Base-by-base conservation (phyloP, 1,140 invertebrate genomes). In the Psilanteris sp. region DNA sequence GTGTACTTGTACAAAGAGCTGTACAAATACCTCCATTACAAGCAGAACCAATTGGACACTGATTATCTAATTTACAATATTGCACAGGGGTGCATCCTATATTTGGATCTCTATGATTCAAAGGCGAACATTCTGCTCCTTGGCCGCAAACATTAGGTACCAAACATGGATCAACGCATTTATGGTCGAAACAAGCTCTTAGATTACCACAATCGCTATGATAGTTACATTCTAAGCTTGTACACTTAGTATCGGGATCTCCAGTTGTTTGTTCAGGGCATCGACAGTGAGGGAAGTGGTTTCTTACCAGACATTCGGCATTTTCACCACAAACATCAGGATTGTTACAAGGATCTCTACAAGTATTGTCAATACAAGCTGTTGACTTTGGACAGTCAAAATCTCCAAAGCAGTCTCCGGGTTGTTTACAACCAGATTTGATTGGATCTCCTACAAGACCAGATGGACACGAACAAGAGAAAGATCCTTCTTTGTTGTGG, bases 21-120 rank as follows among this genome's bases (percentile, higher is more conserved):
- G 91, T 92, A 75, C 95, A 97, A 55, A 97, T 91, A 27, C 95
- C 95, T 50, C 93, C 93, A 15, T 93, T 91, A 78, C 95, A 97
- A 77, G 93, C 92, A 4, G 94, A 94, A 22, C 94, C 93, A 4
- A 93, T 90, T 4, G 94, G 91, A 81, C 95, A 97, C 77, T 95
- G 94, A 11, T 86, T 90, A 48, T 96, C 94, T 71, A 87, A 85
- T 36, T 91, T 92, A 81, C 95, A 97, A 77, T 94, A 95, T 70
- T 95, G 93, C 22, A 96, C 88, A 2, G 91, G 90, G 24, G 94
- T 92, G 81, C 95, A 96, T 5, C 95, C 95, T 18, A 96, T 88
- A 52, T 93, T 92, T 10, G 96, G 94, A 88, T 97, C 94, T 36
- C 93, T 90, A 73, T 95, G 94, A 81, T 93, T 94, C 43, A 90